These are phyloP conservation scores for Catharus ustulatus DNA, from an alignment of 2,797 vertebrate species.

Conservation along the genomic window DNA sequence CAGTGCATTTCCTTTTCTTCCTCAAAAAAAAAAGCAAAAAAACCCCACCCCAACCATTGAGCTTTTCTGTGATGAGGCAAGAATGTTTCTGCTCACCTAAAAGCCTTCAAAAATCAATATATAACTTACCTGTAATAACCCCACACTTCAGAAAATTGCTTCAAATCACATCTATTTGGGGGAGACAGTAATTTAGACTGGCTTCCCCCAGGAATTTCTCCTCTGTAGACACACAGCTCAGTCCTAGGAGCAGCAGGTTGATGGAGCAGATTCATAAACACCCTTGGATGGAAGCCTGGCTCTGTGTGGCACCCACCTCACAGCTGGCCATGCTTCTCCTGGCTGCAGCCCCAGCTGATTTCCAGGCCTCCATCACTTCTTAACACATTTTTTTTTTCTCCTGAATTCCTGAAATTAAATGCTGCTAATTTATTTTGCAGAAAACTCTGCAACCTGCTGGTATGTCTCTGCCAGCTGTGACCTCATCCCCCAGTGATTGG, in stretches of 20 bases:
- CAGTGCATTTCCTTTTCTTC: background rate
- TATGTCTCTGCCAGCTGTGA: constrained; percentile 45
- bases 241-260: background rate
- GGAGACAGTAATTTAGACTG: background rate
- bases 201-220: background rate
- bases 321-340: background rate
- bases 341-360: background rate
- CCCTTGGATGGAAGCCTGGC: background rate
- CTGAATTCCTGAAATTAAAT: constrained; percentile 1
- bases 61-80: background rate
- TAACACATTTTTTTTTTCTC: background rate
- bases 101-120: constrained; percentile 30
- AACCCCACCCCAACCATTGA: background rate
- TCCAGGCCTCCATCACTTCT: background rate
- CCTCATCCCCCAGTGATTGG: constrained; percentile 19
- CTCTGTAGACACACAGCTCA: accelerated
- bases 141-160: constrained; percentile 39
- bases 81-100: background rate
- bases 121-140: constrained; percentile 35
- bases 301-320: background rate
- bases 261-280: background rate
- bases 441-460: constrained; percentile 23
- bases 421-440: constrained; percentile 20
- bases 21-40: background rate
- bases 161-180: background rate